Evolutionary conservation across 1,140 invertebrate genomes (phyloP).

Genomic region (Drosophila lacteicornis): DNA sequence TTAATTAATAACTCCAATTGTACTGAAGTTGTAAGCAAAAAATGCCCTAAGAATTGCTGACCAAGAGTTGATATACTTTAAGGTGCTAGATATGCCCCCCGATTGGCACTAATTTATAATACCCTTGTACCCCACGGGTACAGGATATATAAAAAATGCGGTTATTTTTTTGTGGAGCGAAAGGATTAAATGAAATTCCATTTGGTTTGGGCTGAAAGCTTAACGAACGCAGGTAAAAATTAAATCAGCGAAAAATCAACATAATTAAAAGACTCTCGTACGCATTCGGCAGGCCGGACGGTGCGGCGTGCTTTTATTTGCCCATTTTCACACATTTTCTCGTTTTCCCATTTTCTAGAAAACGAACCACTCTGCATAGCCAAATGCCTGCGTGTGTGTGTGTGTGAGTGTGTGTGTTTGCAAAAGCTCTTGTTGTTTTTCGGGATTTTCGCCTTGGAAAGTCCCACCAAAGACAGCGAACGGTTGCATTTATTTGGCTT

Average conservation of each 20-base stretch:
- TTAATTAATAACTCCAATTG: too few species aligned
- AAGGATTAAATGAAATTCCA: conserved; percentile 82
- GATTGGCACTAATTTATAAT: neutral
- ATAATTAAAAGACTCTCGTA: conserved; percentile 71
- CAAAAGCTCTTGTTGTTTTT: conserved; percentile 15
- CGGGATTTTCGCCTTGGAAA: conserved; percentile 25
- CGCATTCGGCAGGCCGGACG: neutral
- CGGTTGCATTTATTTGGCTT: conserved; percentile 13
- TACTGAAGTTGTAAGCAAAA: too few species aligned
- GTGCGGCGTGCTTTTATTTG: conserved; percentile 42
- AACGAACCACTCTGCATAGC: conserved; percentile 15
- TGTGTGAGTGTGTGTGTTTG: neutral
- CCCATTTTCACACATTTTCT: conserved; percentile 22
- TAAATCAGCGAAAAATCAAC: conserved; percentile 78
- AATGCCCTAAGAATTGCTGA: too few species aligned
- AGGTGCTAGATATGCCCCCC: too few species aligned
- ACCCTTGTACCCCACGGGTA: neutral
- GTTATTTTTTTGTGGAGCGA: conserved; percentile 56
- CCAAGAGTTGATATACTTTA: too few species aligned
- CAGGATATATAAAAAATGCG: conserved; percentile 12
- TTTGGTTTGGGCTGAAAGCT: conserved; percentile 51
- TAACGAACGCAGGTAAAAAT: conserved; percentile 55
- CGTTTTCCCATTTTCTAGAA: conserved; percentile 28
- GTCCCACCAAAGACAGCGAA: neutral
- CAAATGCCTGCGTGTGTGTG: neutral